Percentiles rank a stretch among this genome's conserved stretches.
phyloP scores from a whole-genome alignment of 2,113 vertebrate species.

The Ardeotis arabs region DNA sequence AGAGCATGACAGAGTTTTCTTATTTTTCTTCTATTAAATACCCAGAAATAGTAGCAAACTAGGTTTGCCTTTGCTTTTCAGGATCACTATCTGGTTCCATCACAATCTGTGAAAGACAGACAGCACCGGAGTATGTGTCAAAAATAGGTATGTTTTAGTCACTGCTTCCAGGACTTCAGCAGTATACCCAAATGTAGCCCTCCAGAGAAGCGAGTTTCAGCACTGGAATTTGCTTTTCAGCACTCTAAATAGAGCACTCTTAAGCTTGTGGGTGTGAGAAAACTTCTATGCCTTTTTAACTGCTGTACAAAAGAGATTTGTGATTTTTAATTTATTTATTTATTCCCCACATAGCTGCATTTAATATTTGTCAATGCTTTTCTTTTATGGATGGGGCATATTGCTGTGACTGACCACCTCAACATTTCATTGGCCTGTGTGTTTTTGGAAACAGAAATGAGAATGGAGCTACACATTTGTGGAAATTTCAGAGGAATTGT shows the following conservation, averaged over 20 bases:
- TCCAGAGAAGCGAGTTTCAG: not conserved
- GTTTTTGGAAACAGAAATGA: not conserved
- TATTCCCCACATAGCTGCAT: constrained; percentile 16
- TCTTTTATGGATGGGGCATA: not conserved
- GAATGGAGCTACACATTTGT: accelerated
- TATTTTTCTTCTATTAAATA: not conserved
- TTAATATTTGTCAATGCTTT: not conserved
- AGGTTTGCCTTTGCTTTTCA: constrained; percentile 1
- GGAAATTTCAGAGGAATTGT: not conserved
- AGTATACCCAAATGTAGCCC: constrained; percentile 19
- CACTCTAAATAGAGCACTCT: constrained; percentile 47
- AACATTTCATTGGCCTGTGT: not conserved
- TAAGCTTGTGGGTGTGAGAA: constrained; percentile 72
- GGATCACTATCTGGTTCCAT: not conserved
- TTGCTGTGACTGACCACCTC: not conserved
- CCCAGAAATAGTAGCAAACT: not conserved
- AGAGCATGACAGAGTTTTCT: not conserved
- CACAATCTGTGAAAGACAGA: constrained; percentile 39
- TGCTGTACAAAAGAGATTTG: constrained; percentile 34
- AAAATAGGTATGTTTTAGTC: constrained; percentile 51
- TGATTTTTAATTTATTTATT: not conserved
- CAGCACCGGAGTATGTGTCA: not conserved
- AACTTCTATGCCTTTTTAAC: constrained; percentile 61
- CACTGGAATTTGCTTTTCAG: constrained; percentile 52
- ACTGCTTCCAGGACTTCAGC: constrained; percentile 24